Base-by-base conservation (phyloP, 1,140 invertebrate species). In the Halictus rubicundus region DNA sequence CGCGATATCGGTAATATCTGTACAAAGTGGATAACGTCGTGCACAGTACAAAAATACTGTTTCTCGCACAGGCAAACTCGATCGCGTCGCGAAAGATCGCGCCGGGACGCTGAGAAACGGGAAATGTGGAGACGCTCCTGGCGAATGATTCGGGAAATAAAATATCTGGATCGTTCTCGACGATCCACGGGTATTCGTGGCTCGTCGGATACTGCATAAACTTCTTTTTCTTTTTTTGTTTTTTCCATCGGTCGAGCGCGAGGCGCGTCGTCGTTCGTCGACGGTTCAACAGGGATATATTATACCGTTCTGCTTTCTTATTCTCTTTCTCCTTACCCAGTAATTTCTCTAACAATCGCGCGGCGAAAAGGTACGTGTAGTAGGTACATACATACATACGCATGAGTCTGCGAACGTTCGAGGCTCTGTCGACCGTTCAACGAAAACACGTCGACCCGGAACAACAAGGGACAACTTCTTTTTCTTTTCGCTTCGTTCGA, bases 1-100 rank as follows among this genome's bases (percentile, higher is more conserved):
- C 66, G 46, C 63, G 76, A 79, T 82, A 73, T 59, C n/a, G 39
- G 16, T 71, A 71, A 70, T 54, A 54, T 85, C 75, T 86, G 73
- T 85, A 87, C 81, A 87, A 86, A 86, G 80, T 52, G 59, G 76
- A 16, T 77, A 82, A 39, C 52, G 78, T 72, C 0, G 19, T 52
- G 14, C 19, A 25, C 52, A 52, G 32, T 77, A 83, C 27, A 63
- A 72, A 73, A 80, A 64, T 79, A 86, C 61, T 61, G 59, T 70
- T 68, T 60, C 16, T 32, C 46, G 42, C 37, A 23, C 23, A 49
- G 78, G 54, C 52, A 32, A 14, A 39, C 25, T 32, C 23, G 25
- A 23, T 21, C n/a, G 59, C 19, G 14, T 46, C 23, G 23, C 57
- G 52, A n/a, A 54, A 6, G 60, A 21, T 25, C 7, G 52, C 6